Conservation (phyloP, 2,797 vertebrate genomes). For the Graptemys geographica region DNA sequence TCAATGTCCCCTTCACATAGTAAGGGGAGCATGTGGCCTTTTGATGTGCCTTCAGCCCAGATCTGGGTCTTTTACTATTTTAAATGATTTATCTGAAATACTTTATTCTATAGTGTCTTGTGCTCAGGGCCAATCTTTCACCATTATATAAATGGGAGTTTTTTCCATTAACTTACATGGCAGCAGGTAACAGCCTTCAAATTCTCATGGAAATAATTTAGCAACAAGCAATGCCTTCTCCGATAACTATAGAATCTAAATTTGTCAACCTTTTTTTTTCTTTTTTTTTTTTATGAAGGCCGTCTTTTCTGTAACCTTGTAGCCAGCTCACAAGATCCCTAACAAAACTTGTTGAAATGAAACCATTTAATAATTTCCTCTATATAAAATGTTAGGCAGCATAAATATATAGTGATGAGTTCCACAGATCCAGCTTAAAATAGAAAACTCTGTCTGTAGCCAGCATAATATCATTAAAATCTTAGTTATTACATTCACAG, state of each 20-base stretch:
- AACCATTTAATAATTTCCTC: conserved; percentile 38
- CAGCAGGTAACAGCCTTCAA: background rate
- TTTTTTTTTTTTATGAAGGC: background rate
- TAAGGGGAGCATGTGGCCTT: background rate
- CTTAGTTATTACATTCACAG: background rate
- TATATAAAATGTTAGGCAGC: conserved; percentile 17
- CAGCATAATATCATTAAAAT: conserved; percentile 21
- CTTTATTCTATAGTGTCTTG: background rate
- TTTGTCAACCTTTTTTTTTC: background rate
- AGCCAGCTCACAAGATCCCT: conserved; percentile 13
- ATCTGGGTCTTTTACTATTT: background rate
- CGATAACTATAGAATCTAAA: background rate
- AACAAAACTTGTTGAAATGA: background rate
- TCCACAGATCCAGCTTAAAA: conserved; percentile 23
- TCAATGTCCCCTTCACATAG: background rate
- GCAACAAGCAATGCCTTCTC: background rate
- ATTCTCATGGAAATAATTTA: background rate
- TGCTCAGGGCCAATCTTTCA: background rate
- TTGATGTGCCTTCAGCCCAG: background rate
- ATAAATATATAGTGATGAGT: conserved; percentile 4
- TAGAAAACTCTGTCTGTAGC: conserved; percentile 15
- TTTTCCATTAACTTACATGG: background rate
- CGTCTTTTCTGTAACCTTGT: background rate
- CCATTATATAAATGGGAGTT: background rate
- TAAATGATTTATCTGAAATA: background rate